Base-by-base conservation (phyloP, 64 coral and sea anemone genomes). In the Trachythela sp. region DNA sequence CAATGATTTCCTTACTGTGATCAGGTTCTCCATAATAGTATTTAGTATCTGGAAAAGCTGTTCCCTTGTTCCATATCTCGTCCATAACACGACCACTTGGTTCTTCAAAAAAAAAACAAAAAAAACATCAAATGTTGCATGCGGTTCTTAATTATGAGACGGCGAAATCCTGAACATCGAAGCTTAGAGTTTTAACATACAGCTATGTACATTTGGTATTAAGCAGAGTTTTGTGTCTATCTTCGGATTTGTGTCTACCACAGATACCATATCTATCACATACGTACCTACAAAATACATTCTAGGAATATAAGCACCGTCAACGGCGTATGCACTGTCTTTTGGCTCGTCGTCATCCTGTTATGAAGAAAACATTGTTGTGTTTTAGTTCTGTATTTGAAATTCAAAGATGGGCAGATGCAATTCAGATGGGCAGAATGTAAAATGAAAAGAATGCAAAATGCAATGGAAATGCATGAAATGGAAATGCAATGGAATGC, bases 211-310 rank as follows among this genome's bases (percentile, higher is more conserved):
- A n/a, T n/a, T n/a, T n/a, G n/a, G n/a, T n/a, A n/a, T n/a, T n/a
- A n/a, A n/a, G n/a, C n/a, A n/a, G n/a, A n/a, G n/a, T n/a, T n/a
- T n/a, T n/a, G n/a, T n/a, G n/a, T n/a, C n/a, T n/a, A n/a, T n/a
- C n/a, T n/a, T n/a, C n/a, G n/a, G n/a, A n/a, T n/a, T n/a, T n/a
- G n/a, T n/a, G n/a, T n/a, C n/a, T n/a, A n/a, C n/a, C n/a, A n/a
- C n/a, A n/a, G n/a, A n/a, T n/a, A n/a, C n/a, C n/a, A n/a, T n/a
- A 64, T 26, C 8, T 64, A 39, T 80, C 2, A 15, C n/a, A n/a
- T n/a, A 77, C 32, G 26, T 80, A 39, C 75, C 75, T 80, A 80
- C 75, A 29, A 80, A 80, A 80, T 80, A 80, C 13, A 80, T 80
- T 37, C 75, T 80, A 22, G 75, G 75, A 80, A 80, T 80, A 39